These are phyloP conservation scores for Upupa epops DNA, from an alignment of 2,113 vertebrate species.

Conservation along the genomic window DNA sequence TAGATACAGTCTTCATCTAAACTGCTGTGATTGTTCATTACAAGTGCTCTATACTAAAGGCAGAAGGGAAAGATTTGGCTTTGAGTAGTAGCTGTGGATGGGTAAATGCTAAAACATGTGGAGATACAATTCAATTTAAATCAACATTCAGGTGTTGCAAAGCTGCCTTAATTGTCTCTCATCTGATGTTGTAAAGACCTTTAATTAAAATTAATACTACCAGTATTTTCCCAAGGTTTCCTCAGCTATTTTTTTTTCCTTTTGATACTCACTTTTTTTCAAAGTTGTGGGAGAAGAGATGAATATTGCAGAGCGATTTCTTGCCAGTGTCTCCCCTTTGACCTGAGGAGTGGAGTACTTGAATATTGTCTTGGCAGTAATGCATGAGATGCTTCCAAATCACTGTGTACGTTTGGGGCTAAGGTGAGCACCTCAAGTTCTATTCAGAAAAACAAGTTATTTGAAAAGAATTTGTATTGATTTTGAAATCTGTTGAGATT, in stretches of 20 bases:
- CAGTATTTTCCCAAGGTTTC: background rate
- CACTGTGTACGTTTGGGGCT: background rate
- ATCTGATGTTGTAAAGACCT: background rate
- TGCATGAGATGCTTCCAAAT: rapidly evolving
- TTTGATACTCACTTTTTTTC: background rate
- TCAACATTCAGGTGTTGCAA: background rate
- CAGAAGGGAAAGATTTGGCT: background rate
- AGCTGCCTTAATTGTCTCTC: background rate
- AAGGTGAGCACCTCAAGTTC: background rate
- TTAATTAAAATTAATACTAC: background rate
- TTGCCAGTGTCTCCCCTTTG: background rate
- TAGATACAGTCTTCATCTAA: background rate
- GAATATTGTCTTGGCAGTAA: background rate
- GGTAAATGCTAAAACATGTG: background rate
- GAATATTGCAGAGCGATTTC: background rate
- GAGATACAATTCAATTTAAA: background rate
- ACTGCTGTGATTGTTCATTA: background rate
- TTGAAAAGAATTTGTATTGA: background rate
- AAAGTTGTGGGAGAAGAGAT: background rate
- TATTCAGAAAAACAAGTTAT: background rate
- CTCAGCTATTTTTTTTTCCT: background rate
- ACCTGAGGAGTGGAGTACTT: background rate
- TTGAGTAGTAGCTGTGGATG: background rate
- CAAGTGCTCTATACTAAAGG: background rate
- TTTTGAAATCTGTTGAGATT: background rate